phyloP scores from a whole-genome alignment of 2,797 vertebrate species.

The Crypturellus tataupa region DNA sequence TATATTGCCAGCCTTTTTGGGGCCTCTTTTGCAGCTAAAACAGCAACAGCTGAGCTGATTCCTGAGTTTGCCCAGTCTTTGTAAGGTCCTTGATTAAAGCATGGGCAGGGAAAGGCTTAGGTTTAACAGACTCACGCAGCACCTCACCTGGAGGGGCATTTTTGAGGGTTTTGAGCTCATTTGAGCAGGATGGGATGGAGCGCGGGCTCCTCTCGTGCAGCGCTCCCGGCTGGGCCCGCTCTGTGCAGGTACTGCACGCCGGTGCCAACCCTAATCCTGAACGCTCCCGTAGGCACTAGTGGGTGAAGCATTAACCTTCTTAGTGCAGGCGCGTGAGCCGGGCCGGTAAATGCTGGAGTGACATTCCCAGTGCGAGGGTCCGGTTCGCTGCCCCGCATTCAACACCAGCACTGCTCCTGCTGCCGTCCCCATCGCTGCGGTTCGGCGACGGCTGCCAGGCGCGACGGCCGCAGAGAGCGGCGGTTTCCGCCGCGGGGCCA shows the following conservation, averaged over 20 bases:
- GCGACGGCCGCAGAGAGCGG: not conserved
- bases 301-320: no score
- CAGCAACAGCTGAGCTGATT: not conserved
- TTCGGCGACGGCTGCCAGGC: no score
- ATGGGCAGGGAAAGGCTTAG: not conserved
- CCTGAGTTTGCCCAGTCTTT: not conserved
- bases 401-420: no score
- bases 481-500: accelerated
- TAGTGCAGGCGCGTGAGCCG: no score
- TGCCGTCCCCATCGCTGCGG: no score
- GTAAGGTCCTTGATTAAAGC: accelerated
- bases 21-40: not conserved
- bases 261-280: no score
- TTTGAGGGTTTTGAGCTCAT: not conserved
- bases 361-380: no score
- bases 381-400: no score
- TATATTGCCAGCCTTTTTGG: not conserved
- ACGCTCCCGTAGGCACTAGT: no score
- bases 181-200: accelerated
- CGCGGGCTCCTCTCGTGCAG: not conserved
- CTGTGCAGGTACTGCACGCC: no score
- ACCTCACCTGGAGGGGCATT: not conserved
- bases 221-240: not conserved
- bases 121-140: accelerated
- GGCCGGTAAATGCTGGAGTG: no score